Conservation (phyloP, 2,888 invertebrate species). For the Eucriotettix oculatus region DNA sequence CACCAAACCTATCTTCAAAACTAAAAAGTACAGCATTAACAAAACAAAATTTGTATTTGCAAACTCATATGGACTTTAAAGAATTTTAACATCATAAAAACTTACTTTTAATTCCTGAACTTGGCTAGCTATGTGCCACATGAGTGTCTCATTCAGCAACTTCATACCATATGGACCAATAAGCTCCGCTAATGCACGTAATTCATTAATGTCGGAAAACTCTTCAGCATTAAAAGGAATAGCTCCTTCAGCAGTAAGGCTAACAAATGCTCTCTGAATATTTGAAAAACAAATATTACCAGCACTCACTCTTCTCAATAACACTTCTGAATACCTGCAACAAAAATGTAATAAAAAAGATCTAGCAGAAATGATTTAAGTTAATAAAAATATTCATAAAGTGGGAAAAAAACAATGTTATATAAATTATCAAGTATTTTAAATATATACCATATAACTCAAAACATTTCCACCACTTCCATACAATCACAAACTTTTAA, state of each 20-base stretch:
- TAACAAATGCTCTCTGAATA: conserved; percentile 92
- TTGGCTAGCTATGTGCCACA: conserved; percentile 98
- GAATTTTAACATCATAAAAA: neutral
- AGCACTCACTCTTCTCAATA: conserved; percentile 79
- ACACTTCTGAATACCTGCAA: conserved; percentile 46
- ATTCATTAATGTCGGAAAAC: conserved; percentile 90
- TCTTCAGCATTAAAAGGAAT: conserved; percentile 96
- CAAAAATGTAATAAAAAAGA: neutral
- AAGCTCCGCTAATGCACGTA: conserved; percentile 85
- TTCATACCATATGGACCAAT: conserved; percentile 99
- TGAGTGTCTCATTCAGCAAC: conserved; percentile 84
- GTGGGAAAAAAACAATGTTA: too few species aligned
- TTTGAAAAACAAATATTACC: conserved; percentile 95
- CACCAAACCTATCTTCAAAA: too few species aligned
- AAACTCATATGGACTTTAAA: too few species aligned
- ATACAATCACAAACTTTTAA: too few species aligned
- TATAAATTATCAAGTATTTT: too few species aligned
- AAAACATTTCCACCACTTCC: too few species aligned
- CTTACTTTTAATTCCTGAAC: conserved; percentile 82
- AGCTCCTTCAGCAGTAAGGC: conserved; percentile 76
- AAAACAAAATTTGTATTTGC: too few species aligned
- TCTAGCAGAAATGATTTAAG: too few species aligned
- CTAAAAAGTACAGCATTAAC: too few species aligned
- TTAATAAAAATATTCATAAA: too few species aligned
- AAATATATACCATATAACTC: too few species aligned